These are phyloP conservation scores for Glaucidium brasilianum DNA, from an alignment of 2,113 vertebrate genomes.

Conservation along the genomic window DNA sequence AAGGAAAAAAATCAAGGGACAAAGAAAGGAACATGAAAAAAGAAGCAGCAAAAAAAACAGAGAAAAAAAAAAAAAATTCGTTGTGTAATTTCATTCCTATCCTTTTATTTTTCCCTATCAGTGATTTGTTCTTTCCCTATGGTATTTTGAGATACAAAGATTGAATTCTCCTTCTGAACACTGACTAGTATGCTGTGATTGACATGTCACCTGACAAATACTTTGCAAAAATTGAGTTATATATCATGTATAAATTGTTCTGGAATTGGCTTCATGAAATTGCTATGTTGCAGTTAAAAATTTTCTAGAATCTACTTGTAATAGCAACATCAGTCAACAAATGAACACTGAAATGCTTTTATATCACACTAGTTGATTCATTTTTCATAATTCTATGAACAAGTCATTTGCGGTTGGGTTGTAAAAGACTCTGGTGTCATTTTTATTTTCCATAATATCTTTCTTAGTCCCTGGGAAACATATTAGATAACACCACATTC, in stretches of 20 bases:
- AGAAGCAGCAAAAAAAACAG: not conserved
- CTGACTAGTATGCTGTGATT: not conserved
- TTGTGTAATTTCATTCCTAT: not conserved
- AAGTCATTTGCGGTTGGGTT: not conserved
- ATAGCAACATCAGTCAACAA: not conserved
- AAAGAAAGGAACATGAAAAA: not conserved
- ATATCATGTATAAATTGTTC: not conserved
- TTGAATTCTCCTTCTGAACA: not conserved
- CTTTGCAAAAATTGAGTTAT: slow-evolving; percentile 19
- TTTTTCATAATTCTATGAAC: not conserved
- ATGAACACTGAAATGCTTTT: not conserved
- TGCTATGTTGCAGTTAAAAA: not conserved
- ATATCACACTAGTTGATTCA: not conserved
- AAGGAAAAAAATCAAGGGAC: slow-evolving; percentile 16
- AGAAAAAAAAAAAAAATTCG: not conserved
- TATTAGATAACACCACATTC: not conserved
- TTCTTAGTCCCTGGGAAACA: not conserved
- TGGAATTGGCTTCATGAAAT: not conserved
- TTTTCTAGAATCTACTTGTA: not conserved
- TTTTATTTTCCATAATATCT: not conserved
- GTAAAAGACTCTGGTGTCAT: not conserved
- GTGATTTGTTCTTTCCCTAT: not conserved
- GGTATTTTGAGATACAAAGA: slow-evolving; percentile 9
- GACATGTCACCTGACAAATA: not conserved
- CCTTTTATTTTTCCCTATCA: not conserved